phyloP scores from a whole-genome alignment of 2,113 vertebrate genomes.

The Lathamus discolor region DNA sequence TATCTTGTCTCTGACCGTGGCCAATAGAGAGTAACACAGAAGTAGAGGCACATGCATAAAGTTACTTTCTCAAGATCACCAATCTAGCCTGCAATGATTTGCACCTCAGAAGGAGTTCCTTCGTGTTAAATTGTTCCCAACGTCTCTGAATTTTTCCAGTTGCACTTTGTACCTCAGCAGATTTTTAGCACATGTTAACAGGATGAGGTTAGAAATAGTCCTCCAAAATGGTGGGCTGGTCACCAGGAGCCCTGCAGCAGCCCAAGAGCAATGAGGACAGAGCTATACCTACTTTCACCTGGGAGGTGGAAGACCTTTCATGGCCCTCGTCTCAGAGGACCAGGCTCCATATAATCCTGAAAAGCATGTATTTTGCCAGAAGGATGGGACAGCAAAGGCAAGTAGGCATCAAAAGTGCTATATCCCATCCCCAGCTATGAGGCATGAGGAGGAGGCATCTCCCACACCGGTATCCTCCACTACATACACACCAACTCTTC shows the following conservation, averaged over 20 bases:
- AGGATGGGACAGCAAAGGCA: neutral
- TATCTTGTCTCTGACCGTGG: neutral
- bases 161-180: neutral
- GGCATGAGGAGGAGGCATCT: neutral
- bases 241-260: neutral
- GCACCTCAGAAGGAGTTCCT: neutral
- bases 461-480: neutral
- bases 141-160: neutral
- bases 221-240: neutral
- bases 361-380: neutral
- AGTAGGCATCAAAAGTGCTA: neutral
- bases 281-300: neutral
- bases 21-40: neutral
- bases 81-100: neutral
- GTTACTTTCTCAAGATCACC: neutral
- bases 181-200: neutral
- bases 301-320: neutral
- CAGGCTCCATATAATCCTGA: neutral
- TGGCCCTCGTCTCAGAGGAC: neutral
- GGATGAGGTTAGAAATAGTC: neutral
- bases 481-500: fast-evolving
- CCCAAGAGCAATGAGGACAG: neutral
- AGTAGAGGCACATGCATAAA: neutral
- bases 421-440: neutral
- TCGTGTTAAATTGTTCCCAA: neutral